Percentiles rank a stretch among this genome's conserved stretches.
Evolutionary conservation across 2,113 vertebrate genomes (phyloP).

Genomic region (Datnioides undecimradiatus): DNA sequence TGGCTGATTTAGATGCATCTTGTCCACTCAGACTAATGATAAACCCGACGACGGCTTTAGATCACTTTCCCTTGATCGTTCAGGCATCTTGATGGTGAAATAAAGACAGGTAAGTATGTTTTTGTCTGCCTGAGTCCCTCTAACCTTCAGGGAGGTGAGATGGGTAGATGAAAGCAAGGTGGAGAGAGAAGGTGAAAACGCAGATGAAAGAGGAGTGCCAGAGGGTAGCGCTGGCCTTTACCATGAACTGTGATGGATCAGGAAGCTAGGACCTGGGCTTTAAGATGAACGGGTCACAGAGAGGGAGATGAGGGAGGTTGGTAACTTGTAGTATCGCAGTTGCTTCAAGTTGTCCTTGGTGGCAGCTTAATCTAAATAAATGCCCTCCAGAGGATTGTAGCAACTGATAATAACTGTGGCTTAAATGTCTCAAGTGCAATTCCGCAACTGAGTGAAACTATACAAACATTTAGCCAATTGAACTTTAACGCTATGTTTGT

Average conservation of each 20-base stretch:
- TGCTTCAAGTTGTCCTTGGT: background rate
- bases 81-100: background rate
- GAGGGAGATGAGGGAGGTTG: background rate
- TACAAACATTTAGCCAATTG: background rate
- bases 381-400: background rate
- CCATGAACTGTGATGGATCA: constrained; percentile 51
- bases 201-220: constrained; percentile 53
- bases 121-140: background rate
- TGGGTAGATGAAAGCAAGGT: constrained; percentile 35
- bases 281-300: constrained; percentile 29
- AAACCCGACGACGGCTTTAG: background rate
- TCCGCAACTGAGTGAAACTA: background rate
- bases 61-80: background rate
- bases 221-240: constrained; percentile 63
- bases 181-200: constrained; percentile 35
- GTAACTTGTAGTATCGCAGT: background rate
- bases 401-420: background rate
- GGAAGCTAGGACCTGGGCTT: constrained; percentile 10
- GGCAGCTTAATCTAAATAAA: background rate
- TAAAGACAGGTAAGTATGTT: background rate
- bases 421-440: no score
- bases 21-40: background rate
- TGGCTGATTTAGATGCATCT: background rate
- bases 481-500: background rate
- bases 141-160: constrained; percentile 32